Conservation (phyloP, 2,113 vertebrate genomes). For the Brachypodius melanocephalos region DNA sequence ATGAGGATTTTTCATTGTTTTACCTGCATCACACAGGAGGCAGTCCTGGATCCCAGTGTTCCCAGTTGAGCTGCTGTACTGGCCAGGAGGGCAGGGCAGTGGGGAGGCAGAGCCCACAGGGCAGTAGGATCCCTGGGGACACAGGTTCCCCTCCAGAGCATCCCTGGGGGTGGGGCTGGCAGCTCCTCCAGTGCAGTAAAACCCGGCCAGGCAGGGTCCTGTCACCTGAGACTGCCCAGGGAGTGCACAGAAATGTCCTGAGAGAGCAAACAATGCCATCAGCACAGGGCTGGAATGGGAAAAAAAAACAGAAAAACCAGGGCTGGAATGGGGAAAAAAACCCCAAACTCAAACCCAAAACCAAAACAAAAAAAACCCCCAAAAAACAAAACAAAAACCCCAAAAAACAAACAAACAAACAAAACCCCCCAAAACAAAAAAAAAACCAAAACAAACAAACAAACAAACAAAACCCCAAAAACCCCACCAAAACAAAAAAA, state of each 20-base stretch:
- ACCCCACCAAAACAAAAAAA: too few species aligned
- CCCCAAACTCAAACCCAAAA: too few species aligned
- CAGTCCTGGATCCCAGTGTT: conserved; percentile 75
- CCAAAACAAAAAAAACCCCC: too few species aligned
- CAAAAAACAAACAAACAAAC: too few species aligned
- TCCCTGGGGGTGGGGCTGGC: conserved; percentile 70
- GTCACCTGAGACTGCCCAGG: conserved; percentile 70
- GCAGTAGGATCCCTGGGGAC: conserved; percentile 83
- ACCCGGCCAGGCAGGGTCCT: conserved; percentile 76
- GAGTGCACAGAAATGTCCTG: conserved; percentile 78
- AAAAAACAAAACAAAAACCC: too few species aligned
- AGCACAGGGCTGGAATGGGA: not conserved
- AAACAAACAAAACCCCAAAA: too few species aligned
- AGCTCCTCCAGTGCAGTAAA: conserved; percentile 76
- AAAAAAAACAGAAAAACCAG: not conserved
- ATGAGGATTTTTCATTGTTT: rapidly evolving
- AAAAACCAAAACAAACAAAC: too few species aligned
- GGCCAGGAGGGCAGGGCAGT: conserved; percentile 75
- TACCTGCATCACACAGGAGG: conserved; percentile 81
- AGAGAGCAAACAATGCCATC: not conserved
- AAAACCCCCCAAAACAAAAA: too few species aligned
- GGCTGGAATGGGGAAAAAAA: too few species aligned
- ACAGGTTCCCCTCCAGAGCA: conserved; percentile 70
- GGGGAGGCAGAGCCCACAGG: conserved; percentile 75
- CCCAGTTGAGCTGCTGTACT: conserved; percentile 76